These are phyloP conservation scores for Eustalomyia histrio DNA, from an alignment of 2,888 invertebrate genomes.

Conservation along the genomic window DNA sequence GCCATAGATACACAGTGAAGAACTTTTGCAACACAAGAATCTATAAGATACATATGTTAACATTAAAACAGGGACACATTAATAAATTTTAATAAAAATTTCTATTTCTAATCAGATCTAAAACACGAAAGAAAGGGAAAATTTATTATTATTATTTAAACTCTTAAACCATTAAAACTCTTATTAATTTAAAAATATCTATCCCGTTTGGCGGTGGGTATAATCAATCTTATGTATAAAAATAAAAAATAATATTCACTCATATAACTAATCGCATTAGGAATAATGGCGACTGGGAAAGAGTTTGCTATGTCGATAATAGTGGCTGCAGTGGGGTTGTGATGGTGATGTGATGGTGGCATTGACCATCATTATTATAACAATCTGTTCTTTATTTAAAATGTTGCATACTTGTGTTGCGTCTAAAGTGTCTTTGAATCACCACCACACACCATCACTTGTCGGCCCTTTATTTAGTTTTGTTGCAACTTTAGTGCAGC, in stretches of 20 bases:
- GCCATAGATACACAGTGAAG: constrained; percentile 51
- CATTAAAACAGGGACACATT: background rate
- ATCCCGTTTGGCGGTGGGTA: constrained; percentile 54
- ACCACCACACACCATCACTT: background rate
- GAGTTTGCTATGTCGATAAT: constrained; percentile 5
- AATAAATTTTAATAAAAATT: constrained; percentile 1
- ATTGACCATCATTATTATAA: constrained; percentile 42
- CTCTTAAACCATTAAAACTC: constrained; percentile 1
- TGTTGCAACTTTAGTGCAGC: constrained; percentile 5
- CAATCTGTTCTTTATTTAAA: constrained; percentile 8
- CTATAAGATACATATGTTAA: background rate
- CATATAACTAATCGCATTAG: constrained; percentile 61
- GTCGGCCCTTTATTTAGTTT: constrained; percentile 32
- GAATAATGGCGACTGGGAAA: constrained; percentile 36
- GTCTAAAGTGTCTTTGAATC: constrained; percentile 12
- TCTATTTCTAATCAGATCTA: constrained; percentile 55
- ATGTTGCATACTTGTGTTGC: constrained; percentile 3
- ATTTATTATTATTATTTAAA: constrained; percentile 35
- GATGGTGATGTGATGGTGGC: constrained; percentile 50
- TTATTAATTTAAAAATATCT: constrained; percentile 23
- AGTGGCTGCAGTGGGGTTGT: background rate
- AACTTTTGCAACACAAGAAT: background rate
- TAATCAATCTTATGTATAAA: constrained; percentile 55
- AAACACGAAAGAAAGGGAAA: constrained; percentile 60
- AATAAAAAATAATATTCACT: background rate